Evolutionary conservation across 2,113 vertebrate genomes (phyloP), one percentile per base, ranked within the genome.

Genomic region (Tor tambroides): DNA sequence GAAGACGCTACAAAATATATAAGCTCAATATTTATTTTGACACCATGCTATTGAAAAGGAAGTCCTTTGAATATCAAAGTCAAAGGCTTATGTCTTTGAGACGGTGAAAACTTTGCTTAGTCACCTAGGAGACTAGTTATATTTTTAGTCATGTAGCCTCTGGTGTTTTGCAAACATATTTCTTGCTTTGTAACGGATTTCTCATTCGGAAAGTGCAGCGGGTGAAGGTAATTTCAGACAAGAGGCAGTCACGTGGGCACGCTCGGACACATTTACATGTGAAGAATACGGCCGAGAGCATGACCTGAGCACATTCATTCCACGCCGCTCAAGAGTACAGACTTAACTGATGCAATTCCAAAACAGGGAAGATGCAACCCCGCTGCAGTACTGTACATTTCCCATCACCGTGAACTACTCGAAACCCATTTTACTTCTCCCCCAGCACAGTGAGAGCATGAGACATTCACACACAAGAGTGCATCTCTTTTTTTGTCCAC

Each of bases 121-220:
- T 90, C 87, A 90, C 89, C 89, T 84, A 87, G 89, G 86, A 89
- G 82, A 88, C 89, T 80, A 88, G 88, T 51, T 76, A 69, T 91
- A 91, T 91, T 89, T 90, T 86, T 89, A 90, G 89, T 87, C 86
- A 28, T 54, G 77, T 78, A 81, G 85, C 84, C 76, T 82, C 84
- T 82, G 87, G 87, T 91, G 88, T 91, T 89, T 87, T 89, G 80
- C 86, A 89, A 89, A 86, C 81, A 89, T 85, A 83, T 72, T 87
- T 75, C 75, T 75, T 87, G 75, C 76, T 87, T 86, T 86, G 83
- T 86, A 87, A 77, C n/a, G 28, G 84, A 87, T 85, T 87, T 89
- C 82, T 86, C 38, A 41, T 86, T 87, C 67, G 8, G 54, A 86
- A 76, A 84, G 77, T 35, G 41, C 54, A 30, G 30, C 59, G 23